phyloP scores from a whole-genome alignment of 2,888 invertebrate species.

The Campopleginae sp. region DNA sequence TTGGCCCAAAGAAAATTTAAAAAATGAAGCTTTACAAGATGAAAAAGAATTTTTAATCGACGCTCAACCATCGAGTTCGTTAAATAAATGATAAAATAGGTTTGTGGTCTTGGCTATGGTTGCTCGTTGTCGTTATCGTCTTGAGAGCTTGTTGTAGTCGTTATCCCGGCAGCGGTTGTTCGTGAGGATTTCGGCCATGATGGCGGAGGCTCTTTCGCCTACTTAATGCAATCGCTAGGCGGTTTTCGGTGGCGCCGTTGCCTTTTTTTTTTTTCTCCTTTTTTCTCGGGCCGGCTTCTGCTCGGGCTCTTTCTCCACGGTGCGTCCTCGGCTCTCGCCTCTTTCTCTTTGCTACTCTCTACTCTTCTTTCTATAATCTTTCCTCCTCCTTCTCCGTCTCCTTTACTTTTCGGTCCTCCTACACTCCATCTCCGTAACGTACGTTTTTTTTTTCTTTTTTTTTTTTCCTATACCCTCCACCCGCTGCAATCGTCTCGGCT shows the following conservation, averaged over 20 bases:
- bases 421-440: constrained; percentile 29
- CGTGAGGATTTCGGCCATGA: constrained; percentile 39
- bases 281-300: constrained; percentile 47
- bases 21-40: background rate
- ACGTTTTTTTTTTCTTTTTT: constrained; percentile 41
- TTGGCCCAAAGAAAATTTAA: background rate
- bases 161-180: constrained; percentile 59
- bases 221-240: constrained; percentile 83
- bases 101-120: constrained; percentile 48
- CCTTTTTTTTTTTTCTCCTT: constrained; percentile 34
- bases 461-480: constrained; percentile 58
- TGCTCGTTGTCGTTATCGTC: constrained; percentile 51
- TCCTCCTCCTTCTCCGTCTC: constrained; percentile 62
- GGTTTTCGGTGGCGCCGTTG: constrained; percentile 78
- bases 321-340: constrained; percentile 61
- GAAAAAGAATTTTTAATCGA: background rate
- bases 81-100: constrained; percentile 7
- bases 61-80: background rate
- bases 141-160: constrained; percentile 46
- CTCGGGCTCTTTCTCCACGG: constrained; percentile 44
- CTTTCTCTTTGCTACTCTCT: constrained; percentile 67
- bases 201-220: constrained; percentile 72
- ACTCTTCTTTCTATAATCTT: constrained; percentile 56
- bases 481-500: constrained; percentile 80
- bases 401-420: constrained; percentile 39